Percentiles rank a stretch among this genome's conserved stretches.
phyloP scores from a whole-genome alignment of 2,888 invertebrate species.

The Pyrochroa serraticornis region DNA sequence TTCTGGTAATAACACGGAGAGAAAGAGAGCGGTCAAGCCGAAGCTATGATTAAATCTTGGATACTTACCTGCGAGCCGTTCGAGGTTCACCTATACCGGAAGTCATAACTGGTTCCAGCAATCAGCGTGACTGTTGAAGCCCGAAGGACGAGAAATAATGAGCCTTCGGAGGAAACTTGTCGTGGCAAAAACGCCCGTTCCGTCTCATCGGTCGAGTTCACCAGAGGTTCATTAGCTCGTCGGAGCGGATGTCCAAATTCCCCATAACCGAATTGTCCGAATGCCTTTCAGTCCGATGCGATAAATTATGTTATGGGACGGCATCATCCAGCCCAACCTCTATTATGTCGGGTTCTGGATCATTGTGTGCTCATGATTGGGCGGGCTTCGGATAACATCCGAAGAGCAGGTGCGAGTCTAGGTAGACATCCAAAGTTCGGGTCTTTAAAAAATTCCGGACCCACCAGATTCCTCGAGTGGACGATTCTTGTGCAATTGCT shows the following conservation, averaged over 20 bases:
- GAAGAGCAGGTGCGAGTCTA: too few relatives aligned
- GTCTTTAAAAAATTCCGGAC: too few relatives aligned
- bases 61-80: conserved; percentile 27
- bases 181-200: conserved; percentile 40
- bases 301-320: background rate
- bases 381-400: too few relatives aligned
- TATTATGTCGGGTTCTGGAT: too few relatives aligned
- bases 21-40: conserved; percentile 17
- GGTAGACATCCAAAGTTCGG: too few relatives aligned
- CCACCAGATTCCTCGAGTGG: too few relatives aligned
- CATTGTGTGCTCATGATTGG: too few relatives aligned
- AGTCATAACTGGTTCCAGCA: conserved; percentile 56
- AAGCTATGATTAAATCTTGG: conserved; percentile 26
- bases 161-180: conserved; percentile 54
- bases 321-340: too few relatives aligned
- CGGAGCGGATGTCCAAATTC: conserved; percentile 21
- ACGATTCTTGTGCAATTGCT: too few relatives aligned
- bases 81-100: conserved; percentile 44
- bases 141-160: conserved; percentile 56
- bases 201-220: conserved; percentile 39
- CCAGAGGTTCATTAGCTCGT: conserved; percentile 35
- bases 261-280: background rate
- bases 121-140: conserved; percentile 57
- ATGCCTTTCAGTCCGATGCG: background rate
- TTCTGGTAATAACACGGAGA: conserved; percentile 12